These are phyloP conservation scores for Drosophila lini DNA, from an alignment of 1,140 invertebrate species.

Conservation along the genomic window DNA sequence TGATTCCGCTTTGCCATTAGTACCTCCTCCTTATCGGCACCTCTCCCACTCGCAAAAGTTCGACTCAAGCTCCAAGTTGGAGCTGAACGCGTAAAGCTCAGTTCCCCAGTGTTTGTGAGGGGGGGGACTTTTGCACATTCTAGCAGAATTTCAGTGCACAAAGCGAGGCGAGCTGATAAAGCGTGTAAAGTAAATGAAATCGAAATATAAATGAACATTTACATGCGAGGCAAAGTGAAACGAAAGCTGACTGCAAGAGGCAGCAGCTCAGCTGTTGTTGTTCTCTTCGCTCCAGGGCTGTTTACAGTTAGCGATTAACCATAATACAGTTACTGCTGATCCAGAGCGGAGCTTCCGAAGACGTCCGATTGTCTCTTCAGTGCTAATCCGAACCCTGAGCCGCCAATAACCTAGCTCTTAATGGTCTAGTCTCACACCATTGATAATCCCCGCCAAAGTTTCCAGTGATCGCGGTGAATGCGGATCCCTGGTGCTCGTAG, in stretches of 20 bases:
- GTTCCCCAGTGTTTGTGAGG: conserved; percentile 1
- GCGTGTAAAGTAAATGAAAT: conserved; percentile 59
- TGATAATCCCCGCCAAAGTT: conserved; percentile 3
- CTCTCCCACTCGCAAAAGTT: conserved; percentile 3
- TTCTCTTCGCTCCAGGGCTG: conserved; percentile 6
- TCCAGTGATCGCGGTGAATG: conserved; percentile 15
- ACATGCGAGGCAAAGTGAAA: conserved; percentile 35
- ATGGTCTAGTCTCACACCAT: not conserved
- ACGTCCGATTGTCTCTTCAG: conserved; percentile 19
- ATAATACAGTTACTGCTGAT: conserved; percentile 26
- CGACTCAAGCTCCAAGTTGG: conserved; percentile 16
- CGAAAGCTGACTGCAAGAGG: conserved; percentile 21
- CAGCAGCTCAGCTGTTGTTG: conserved; percentile 27
- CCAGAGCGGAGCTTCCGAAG: conserved; percentile 11
- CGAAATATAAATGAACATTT: conserved; percentile 18
- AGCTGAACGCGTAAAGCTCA: conserved; percentile 22
- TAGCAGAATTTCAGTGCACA: conserved; percentile 26
- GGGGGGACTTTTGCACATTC: conserved; percentile 12
- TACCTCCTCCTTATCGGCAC: conserved; percentile 24
- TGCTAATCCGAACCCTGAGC: conserved; percentile 20
- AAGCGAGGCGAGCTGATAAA: conserved; percentile 51
- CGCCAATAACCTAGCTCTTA: conserved; percentile 10
- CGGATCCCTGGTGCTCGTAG: conserved; percentile 10
- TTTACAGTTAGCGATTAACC: conserved; percentile 10
- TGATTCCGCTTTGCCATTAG: conserved; percentile 10